phyloP scores from a whole-genome alignment of 2,113 vertebrate genomes.

The Macheiramphus alcinus region DNA sequence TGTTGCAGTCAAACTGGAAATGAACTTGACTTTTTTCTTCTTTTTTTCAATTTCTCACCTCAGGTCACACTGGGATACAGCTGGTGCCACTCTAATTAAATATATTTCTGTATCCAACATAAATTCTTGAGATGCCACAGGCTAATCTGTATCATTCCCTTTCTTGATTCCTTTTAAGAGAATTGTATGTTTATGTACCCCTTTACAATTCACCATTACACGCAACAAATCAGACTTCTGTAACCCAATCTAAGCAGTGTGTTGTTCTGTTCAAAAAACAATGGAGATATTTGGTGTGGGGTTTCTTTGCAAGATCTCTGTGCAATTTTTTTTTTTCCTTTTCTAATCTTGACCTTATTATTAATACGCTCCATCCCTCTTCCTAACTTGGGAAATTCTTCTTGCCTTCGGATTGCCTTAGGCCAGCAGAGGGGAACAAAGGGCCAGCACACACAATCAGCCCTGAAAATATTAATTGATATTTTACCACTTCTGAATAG shows the following conservation, averaged over 20 bases:
- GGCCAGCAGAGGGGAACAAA: background rate
- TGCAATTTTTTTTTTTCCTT: constrained; percentile 1
- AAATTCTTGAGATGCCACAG: background rate
- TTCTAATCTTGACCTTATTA: constrained; percentile 52
- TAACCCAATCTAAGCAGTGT: background rate
- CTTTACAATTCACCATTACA: background rate
- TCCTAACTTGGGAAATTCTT: constrained; percentile 29
- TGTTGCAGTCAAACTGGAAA: background rate
- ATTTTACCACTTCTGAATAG: constrained; percentile 21
- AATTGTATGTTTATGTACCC: background rate
- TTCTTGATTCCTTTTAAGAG: background rate
- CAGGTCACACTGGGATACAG: background rate
- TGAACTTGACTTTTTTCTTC: background rate
- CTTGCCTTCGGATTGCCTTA: constrained; percentile 31
- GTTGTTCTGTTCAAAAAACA: background rate
- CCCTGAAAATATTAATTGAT: constrained; percentile 45
- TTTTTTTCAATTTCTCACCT: background rate
- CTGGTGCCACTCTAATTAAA: background rate
- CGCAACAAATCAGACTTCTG: background rate
- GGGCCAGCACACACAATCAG: background rate
- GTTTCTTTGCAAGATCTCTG: background rate
- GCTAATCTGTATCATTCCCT: background rate
- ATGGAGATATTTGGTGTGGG: background rate
- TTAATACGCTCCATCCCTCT: constrained; percentile 10
- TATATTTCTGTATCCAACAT: background rate